These are phyloP conservation scores for Urocitellus parryii DNA, from an alignment of 2,113 vertebrate species.

Conservation along the genomic window DNA sequence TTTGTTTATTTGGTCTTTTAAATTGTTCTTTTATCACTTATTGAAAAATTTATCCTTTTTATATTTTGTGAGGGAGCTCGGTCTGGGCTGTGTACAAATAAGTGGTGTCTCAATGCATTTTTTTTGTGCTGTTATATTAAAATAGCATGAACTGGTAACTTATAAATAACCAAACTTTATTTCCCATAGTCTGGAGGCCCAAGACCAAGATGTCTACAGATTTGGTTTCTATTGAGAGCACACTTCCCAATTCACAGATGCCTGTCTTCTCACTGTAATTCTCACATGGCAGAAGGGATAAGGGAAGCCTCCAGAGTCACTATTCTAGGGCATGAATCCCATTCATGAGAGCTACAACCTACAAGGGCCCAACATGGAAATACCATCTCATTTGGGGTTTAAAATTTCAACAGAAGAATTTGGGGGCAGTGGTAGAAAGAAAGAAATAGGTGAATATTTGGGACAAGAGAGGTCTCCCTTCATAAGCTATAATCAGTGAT, in stretches of 20 bases:
- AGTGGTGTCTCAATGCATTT: background rate
- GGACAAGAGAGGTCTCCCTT: background rate
- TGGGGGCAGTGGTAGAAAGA: background rate
- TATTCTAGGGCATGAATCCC: background rate
- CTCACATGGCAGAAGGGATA: background rate
- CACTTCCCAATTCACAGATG: background rate
- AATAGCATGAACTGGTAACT: background rate
- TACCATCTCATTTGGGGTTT: background rate
- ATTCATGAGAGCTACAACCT: background rate
- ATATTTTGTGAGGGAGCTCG: background rate
- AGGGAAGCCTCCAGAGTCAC: background rate
- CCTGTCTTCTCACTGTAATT: background rate
- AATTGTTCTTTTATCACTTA: background rate
- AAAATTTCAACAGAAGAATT: background rate
- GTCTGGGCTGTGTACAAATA: background rate
- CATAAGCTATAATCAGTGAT: background rate
- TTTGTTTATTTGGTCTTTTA: background rate
- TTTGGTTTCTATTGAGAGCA: background rate
- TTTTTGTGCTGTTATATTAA: background rate
- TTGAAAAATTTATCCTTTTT: conserved; percentile 10
- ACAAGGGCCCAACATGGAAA: background rate
- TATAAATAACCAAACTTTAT: background rate
- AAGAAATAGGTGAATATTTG: background rate
- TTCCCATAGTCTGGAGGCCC: background rate
- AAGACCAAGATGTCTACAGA: background rate